Conservation (phyloP, 2,888 invertebrate species). For the Pelosia muscerda region DNA sequence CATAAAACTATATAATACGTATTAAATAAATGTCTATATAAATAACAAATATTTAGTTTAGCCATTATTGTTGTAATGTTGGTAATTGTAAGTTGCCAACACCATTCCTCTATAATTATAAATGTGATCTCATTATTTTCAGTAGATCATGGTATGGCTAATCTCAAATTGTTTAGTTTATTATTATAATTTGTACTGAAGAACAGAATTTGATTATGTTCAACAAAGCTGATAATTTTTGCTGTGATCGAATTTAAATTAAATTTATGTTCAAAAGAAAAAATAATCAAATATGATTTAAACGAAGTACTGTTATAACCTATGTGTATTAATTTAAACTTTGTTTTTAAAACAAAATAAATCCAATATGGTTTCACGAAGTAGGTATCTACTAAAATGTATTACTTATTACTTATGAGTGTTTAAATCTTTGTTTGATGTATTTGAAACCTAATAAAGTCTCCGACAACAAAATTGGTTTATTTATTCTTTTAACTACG, state of each 20-base stretch:
- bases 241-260: constrained; percentile 49
- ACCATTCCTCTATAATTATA: constrained; percentile 43
- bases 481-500: too few species aligned
- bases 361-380: constrained; percentile 30
- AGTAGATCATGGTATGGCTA: constrained; percentile 45
- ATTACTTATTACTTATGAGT: too few species aligned
- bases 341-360: constrained; percentile 25
- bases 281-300: constrained; percentile 29
- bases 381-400: constrained; percentile 23
- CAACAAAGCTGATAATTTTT: constrained; percentile 49
- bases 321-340: constrained; percentile 19
- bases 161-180: constrained; percentile 32
- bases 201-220: constrained; percentile 43
- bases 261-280: constrained; percentile 24
- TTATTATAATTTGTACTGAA: constrained; percentile 32
- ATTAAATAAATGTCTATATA: constrained; percentile 12
- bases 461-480: not conserved
- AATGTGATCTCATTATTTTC: constrained; percentile 47
- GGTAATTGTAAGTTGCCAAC: constrained; percentile 26
- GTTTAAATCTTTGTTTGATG: constrained; percentile 30
- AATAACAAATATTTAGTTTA: constrained; percentile 11
- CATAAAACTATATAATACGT: not conserved
- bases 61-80: constrained; percentile 22
- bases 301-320: constrained; percentile 15
- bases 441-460: constrained; percentile 42